Evolutionary conservation across 2,888 invertebrate species (phyloP).

Genomic region (Sisyra nigra): DNA sequence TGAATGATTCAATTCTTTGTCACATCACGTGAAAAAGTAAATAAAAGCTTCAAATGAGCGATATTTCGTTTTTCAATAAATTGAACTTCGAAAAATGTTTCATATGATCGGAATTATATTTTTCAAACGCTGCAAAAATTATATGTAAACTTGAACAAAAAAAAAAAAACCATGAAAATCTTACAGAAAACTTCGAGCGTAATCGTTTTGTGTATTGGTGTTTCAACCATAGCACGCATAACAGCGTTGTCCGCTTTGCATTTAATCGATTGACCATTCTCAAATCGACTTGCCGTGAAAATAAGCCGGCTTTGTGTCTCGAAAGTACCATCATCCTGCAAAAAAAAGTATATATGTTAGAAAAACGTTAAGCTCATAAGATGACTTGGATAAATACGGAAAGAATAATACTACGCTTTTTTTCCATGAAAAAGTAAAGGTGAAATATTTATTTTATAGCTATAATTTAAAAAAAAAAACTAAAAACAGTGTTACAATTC

Average conservation of each 20-base stretch:
- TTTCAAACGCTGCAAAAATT: too few relatives aligned
- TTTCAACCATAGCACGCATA: slow-evolving; percentile 51
- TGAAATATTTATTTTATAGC: too few relatives aligned
- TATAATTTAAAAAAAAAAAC: too few relatives aligned
- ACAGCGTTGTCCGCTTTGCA: slow-evolving; percentile 76
- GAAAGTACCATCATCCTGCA: slow-evolving; percentile 62
- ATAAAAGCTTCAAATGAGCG: too few relatives aligned
- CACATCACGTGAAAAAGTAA: too few relatives aligned
- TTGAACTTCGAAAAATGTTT: too few relatives aligned
- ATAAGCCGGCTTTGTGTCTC: slow-evolving; percentile 61
- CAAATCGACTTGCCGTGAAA: slow-evolving; percentile 66
- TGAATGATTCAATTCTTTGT: too few relatives aligned
- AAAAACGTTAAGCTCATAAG: neutral
- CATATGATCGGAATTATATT: too few relatives aligned
- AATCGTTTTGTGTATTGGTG: slow-evolving; percentile 53
- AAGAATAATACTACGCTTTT: neutral
- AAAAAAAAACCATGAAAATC: slow-evolving; percentile 21
- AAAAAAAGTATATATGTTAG: slow-evolving; percentile 12
- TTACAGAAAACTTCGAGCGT: slow-evolving; percentile 77
- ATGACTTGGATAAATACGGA: neutral
- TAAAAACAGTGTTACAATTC: too few relatives aligned
- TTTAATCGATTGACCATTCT: slow-evolving; percentile 61
- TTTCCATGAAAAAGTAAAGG: neutral
- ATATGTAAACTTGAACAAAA: too few relatives aligned
- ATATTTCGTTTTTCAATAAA: too few relatives aligned